phyloP scores from a whole-genome alignment of 2,888 invertebrate species.

The Idaea biselata region DNA sequence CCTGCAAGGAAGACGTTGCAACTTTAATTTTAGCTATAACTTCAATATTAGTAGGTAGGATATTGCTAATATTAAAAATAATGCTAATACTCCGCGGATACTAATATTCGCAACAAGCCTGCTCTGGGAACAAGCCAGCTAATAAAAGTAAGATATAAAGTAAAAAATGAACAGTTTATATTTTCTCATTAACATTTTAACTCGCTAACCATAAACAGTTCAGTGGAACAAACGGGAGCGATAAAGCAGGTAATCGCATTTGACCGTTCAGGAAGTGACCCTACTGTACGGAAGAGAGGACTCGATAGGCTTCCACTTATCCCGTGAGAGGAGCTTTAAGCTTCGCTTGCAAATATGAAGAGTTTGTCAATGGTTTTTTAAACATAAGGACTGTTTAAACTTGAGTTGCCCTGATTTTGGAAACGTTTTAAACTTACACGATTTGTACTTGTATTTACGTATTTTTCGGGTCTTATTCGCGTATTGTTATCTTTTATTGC shows the following conservation, averaged over 20 bases:
- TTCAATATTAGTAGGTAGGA: no score
- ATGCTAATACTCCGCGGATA: no score
- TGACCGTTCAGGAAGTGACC: slow-evolving; percentile 65
- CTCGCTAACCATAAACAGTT: slow-evolving; percentile 16
- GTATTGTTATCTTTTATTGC: no score
- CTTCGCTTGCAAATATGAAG: not conserved
- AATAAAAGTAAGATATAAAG: not conserved
- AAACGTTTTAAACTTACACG: not conserved
- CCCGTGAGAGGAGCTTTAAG: not conserved
- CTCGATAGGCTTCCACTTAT: slow-evolving; percentile 55
- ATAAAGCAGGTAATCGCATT: slow-evolving; percentile 59
- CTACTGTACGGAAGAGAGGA: slow-evolving; percentile 60
- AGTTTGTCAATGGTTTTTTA: not conserved
- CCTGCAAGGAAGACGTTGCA: no score
- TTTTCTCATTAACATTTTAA: slow-evolving; percentile 7
- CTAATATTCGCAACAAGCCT: not conserved
- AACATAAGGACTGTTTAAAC: not conserved
- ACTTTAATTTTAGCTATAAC: no score
- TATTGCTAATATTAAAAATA: no score
- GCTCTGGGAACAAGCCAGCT: not conserved
- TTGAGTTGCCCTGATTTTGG: not conserved
- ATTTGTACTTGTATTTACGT: no score
- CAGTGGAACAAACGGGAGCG: slow-evolving; percentile 49
- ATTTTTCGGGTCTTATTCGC: no score
- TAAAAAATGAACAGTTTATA: not conserved